These are phyloP conservation scores for Lanistes nyassanus DNA, from an alignment of 1,140 invertebrate genomes.

Conservation along the genomic window DNA sequence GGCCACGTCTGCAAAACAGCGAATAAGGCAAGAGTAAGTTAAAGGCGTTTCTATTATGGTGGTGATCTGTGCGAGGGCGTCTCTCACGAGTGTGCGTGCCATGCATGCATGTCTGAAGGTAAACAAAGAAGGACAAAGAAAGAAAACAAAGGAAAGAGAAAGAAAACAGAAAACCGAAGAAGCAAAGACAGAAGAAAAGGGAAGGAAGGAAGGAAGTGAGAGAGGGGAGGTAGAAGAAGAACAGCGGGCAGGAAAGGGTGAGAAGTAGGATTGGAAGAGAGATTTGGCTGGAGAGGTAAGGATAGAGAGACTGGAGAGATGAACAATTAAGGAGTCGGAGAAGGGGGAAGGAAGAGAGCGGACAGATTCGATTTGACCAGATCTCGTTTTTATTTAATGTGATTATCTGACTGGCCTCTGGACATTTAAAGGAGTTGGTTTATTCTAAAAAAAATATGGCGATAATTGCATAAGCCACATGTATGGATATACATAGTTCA, in stretches of 20 bases:
- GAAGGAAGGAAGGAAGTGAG: no score
- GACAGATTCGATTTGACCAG: no score
- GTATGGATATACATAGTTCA: no score
- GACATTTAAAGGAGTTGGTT: no score
- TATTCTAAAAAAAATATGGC: no score
- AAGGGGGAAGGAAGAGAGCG: not conserved
- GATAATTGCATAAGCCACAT: no score
- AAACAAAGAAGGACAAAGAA: not conserved
- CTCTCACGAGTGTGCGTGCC: no score
- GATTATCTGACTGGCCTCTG: no score
- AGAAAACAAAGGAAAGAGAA: conserved; percentile 3
- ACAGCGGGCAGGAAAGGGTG: not conserved
- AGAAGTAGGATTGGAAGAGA: not conserved
- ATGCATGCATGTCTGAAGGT: not conserved
- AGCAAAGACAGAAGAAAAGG: not conserved
- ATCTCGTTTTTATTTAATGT: no score
- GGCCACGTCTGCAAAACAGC: conserved; percentile 45
- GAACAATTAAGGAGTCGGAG: not conserved
- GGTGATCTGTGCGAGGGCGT: no score
- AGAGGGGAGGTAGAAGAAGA: not conserved
- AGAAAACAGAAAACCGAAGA: not conserved
- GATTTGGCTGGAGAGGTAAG: not conserved
- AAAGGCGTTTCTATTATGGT: no score
- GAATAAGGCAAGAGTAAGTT: no score
- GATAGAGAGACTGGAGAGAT: not conserved